These are phyloP conservation scores for Irena cyanogastra DNA, from an alignment of 2,113 vertebrate species.

Conservation along the genomic window DNA sequence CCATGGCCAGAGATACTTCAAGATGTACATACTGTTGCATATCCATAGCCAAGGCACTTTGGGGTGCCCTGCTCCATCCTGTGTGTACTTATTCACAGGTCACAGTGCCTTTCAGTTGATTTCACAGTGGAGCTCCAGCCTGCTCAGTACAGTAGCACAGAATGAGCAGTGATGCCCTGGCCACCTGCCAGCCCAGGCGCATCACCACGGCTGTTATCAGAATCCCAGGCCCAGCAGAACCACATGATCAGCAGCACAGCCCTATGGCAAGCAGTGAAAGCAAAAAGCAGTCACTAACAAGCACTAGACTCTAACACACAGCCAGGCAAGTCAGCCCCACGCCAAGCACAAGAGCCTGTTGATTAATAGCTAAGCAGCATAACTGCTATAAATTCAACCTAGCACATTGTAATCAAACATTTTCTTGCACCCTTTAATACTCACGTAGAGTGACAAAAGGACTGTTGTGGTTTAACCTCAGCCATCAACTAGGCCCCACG, in stretches of 20 bases:
- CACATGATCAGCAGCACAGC: neutral
- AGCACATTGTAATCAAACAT: neutral
- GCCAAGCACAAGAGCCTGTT: neutral
- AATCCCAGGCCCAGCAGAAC: neutral
- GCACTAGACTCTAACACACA: neutral
- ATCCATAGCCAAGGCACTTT: neutral
- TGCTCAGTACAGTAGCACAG: neutral
- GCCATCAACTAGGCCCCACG: neutral
- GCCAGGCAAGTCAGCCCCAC: neutral
- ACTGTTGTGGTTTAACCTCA: neutral
- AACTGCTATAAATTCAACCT: neutral
- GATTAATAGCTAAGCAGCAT: neutral
- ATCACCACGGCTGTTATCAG: neutral
- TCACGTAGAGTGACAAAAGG: accelerated
- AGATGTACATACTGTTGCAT: too few relatives aligned
- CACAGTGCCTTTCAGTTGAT: neutral
- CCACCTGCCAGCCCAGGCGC: neutral
- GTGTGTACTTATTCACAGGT: neutral
- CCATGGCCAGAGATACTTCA: neutral
- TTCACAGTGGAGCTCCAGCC: neutral
- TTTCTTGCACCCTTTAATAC: neutral
- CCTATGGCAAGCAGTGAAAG: neutral
- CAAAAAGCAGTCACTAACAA: neutral
- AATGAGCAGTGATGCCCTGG: neutral
- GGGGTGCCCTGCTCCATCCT: neutral